Conservation (phyloP, 2,888 invertebrate species). For the Limnephilus rhombicus region DNA sequence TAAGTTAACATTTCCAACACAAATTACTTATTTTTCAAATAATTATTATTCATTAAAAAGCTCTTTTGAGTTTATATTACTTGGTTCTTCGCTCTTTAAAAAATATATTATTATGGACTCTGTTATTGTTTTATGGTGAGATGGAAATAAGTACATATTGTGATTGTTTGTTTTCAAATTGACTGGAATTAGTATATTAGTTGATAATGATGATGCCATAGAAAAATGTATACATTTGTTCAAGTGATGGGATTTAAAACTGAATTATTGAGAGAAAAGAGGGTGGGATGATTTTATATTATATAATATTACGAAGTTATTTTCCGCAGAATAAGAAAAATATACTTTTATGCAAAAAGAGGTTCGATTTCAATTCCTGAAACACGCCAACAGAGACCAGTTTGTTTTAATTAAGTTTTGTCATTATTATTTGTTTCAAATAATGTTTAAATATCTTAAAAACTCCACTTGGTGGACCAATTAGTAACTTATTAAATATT, state of each 20-base stretch:
- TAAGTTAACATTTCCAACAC: not conserved
- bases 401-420: constrained; percentile 18
- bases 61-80: constrained; percentile 8
- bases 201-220: not conserved
- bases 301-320: not conserved
- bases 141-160: constrained; percentile 14
- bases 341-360: not conserved
- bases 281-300: not conserved
- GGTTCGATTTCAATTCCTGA: not conserved
- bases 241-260: not conserved
- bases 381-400: constrained; percentile 35
- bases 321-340: too few species aligned
- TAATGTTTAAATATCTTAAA: constrained; percentile 39
- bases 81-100: constrained; percentile 42
- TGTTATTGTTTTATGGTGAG: constrained; percentile 40
- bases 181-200: constrained; percentile 10
- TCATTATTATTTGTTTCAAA: constrained; percentile 13
- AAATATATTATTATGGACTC: constrained; percentile 54
- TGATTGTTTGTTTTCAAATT: constrained; percentile 46
- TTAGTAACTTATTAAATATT: constrained; percentile 55
- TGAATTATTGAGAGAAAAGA: not conserved
- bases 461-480: constrained; percentile 63
- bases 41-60: constrained; percentile 41
- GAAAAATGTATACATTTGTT: not conserved
- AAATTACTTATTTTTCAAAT: not conserved